Conservation (phyloP, 64 coral and sea anemone species). For the Stylophora pistillata region DNA sequence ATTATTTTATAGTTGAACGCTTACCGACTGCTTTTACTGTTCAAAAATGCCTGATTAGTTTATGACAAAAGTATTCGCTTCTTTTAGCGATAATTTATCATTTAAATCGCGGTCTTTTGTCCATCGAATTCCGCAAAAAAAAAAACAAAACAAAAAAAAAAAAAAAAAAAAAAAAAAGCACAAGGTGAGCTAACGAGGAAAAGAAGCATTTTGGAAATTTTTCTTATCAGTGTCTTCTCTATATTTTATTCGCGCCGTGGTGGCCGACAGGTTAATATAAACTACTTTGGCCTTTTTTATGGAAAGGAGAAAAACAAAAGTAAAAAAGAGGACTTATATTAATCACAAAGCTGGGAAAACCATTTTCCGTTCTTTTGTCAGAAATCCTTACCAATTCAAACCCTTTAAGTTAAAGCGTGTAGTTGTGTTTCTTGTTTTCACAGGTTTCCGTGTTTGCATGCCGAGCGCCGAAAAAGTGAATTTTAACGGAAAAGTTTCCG, state of each 20-base stretch:
- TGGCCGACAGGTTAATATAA: background rate
- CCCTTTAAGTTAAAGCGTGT: background rate
- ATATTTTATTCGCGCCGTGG: background rate
- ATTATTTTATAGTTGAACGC: background rate
- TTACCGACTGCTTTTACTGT: background rate
- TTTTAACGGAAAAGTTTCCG: background rate
- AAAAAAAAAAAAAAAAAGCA: background rate
- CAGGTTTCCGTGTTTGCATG: background rate
- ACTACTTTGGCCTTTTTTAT: background rate
- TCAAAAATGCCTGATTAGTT: background rate
- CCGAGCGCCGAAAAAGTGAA: background rate
- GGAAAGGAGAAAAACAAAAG: background rate
- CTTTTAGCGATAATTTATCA: background rate
- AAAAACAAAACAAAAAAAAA: background rate
- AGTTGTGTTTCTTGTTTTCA: background rate
- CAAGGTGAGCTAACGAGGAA: background rate
- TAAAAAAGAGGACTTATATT: background rate
- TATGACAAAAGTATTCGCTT: background rate
- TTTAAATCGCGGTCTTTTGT: background rate
- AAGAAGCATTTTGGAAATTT: background rate
- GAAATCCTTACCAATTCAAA: background rate
- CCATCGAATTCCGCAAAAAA: background rate
- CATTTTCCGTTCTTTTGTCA: background rate
- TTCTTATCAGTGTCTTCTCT: background rate
- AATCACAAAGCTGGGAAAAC: background rate